Percentiles rank a stretch among this genome's conserved stretches.
Conservation (phyloP, 1,140 invertebrate species). For the Portunus trituberculatus region DNA sequence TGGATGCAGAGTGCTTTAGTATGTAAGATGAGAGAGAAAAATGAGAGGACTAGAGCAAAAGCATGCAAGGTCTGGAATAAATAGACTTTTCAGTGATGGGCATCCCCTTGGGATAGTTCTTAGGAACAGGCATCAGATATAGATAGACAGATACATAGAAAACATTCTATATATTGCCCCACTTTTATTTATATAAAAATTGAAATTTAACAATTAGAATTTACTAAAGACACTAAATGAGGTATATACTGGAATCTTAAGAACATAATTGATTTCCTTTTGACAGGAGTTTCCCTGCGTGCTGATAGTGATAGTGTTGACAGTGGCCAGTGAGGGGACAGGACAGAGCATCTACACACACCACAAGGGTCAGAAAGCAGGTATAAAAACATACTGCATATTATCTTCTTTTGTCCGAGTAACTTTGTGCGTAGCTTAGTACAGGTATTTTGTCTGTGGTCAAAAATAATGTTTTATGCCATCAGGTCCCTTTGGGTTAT, state of each 20-base stretch:
- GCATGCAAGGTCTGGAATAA: too few relatives aligned
- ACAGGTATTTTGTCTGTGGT: background rate
- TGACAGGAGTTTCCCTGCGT: slow-evolving; percentile 60
- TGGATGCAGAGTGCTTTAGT: too few relatives aligned
- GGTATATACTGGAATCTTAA: background rate
- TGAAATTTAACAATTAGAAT: background rate
- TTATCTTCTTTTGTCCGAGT: background rate
- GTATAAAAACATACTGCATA: background rate
- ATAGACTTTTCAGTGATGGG: too few relatives aligned
- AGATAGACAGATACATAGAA: background rate
- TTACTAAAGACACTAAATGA: background rate
- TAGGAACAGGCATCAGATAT: too few relatives aligned
- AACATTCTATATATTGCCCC: slow-evolving; percentile 1
- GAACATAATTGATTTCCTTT: slow-evolving; percentile 16
- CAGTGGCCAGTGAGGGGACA: background rate
- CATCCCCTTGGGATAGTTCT: too few relatives aligned
- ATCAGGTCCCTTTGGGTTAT: background rate
- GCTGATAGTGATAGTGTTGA: slow-evolving; percentile 27
- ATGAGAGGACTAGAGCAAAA: too few relatives aligned
- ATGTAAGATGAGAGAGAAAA: too few relatives aligned
- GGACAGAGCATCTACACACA: background rate
- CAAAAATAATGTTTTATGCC: background rate
- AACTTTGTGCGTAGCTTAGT: slow-evolving; percentile 3
- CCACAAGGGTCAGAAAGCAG: background rate
- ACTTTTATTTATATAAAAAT: slow-evolving; percentile 36